Evolutionary conservation across 1,140 invertebrate genomes (phyloP), one percentile per base, ranked within the genome.

Genomic region (Melipona quadrifasciata): DNA sequence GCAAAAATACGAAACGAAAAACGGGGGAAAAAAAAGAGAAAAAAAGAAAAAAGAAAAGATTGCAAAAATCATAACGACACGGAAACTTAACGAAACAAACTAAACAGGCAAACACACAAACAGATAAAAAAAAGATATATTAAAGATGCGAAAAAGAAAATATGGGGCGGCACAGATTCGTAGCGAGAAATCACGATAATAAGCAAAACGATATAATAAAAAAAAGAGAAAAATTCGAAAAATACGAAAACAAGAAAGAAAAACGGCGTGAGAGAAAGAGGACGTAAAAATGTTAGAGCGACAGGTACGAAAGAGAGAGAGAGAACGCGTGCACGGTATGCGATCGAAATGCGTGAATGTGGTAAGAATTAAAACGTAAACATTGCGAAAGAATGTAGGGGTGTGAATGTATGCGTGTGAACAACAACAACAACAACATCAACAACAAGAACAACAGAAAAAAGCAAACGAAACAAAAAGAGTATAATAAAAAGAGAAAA

Each of bases 171-270:
- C 88, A 47, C 39, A 87, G 72, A 86, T 90, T 90, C 75, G 80
- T 89, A 87, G 77, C 89, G 89, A 88, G 91, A 47, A 87, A 87
- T 90, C 86, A 85, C 86, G 88, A 87, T 87, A 87, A 90, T 87
- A 90, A 87, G 47, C 83, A 90, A 57, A 27, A 84, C 84, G 53
- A 79, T 53, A 61, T 68, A 67, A 58, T 11, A 24, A 21, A 24
- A 24, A 10, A 58, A 61, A 61, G 5, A 21, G 24, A 58, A 34
- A 53, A 87, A 89, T 90, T 90, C 85, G 91, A 81, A 84, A 79
- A 47, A 47, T 47, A 70, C 14, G 55, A 75, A 55, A 73, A 64
- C 53, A 73, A 71, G 86, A 90, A 77, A 82, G 71, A 76, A 65
- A 86, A 34, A 83, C 24, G 61, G 75, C n/a, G 73, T 57, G 67